Percentiles rank a stretch among this genome's conserved stretches.
Conservation (phyloP, 2,797 vertebrate genomes). For the Pelobates cultripes region DNA sequence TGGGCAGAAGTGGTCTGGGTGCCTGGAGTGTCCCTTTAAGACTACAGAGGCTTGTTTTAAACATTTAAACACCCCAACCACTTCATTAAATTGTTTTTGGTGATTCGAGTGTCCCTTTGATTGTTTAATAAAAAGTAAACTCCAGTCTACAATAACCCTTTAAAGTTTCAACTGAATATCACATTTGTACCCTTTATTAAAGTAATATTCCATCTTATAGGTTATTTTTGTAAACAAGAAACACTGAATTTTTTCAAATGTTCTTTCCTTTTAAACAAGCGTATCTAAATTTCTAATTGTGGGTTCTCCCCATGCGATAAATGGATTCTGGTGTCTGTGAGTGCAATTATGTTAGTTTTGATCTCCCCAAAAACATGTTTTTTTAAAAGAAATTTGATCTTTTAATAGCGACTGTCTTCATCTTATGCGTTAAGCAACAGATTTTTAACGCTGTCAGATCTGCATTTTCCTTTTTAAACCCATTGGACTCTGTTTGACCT, state of each 20-base stretch:
- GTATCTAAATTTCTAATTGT: slow-evolving; percentile 47
- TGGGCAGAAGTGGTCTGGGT: too few species aligned
- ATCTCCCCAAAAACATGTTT: slow-evolving; percentile 47
- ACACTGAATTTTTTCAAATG: slow-evolving; percentile 35
- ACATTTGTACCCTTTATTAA: too few species aligned
- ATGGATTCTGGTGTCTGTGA: slow-evolving; percentile 49
- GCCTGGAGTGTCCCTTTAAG: too few species aligned
- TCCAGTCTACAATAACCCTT: too few species aligned
- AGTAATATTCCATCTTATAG: neutral
- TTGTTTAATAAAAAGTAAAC: too few species aligned
- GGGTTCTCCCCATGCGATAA: slow-evolving; percentile 51
- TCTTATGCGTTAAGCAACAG: slow-evolving; percentile 49
- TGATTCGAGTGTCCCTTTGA: too few species aligned
- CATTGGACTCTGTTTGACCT: slow-evolving; percentile 55
- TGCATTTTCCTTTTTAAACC: slow-evolving; percentile 50
- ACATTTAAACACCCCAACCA: too few species aligned
- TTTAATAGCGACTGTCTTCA: slow-evolving; percentile 47
- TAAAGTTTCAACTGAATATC: too few species aligned
- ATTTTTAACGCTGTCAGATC: slow-evolving; percentile 57
- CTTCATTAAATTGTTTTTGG: too few species aligned
- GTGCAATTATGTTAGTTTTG: slow-evolving; percentile 49
- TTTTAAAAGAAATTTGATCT: slow-evolving; percentile 46
- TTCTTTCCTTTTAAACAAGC: slow-evolving; percentile 33
- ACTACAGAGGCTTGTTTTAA: too few species aligned
- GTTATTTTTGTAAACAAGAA: slow-evolving; percentile 25